Conservation (phyloP, 2,113 vertebrate genomes). For the Chaetorhynchus papuensis region DNA sequence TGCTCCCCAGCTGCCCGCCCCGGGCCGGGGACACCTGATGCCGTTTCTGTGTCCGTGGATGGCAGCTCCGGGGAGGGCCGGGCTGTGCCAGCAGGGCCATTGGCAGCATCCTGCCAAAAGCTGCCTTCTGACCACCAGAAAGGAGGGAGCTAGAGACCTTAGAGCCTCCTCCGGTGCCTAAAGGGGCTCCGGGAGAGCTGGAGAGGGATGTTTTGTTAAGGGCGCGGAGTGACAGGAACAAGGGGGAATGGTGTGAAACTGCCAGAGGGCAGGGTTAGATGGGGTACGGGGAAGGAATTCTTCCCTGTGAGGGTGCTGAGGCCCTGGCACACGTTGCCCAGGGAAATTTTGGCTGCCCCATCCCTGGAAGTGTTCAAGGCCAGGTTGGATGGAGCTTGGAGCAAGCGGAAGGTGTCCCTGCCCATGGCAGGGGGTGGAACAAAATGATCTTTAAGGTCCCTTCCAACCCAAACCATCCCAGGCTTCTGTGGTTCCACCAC, state of each 20-base stretch:
- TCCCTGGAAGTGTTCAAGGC: not conserved
- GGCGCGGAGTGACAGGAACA: not conserved
- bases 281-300: not conserved
- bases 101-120: not conserved
- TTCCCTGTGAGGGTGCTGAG: not conserved
- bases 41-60: not conserved
- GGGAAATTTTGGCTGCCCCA: not conserved
- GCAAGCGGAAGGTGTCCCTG: not conserved
- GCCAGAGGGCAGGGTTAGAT: no score
- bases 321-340: not conserved
- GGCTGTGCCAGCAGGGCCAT: not conserved
- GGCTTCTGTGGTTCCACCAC: not conserved
- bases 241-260: not conserved
- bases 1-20: not conserved
- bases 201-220: no score
- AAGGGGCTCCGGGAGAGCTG: not conserved
- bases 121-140: not conserved
- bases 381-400: not conserved
- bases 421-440: not conserved
- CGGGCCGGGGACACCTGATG: not conserved
- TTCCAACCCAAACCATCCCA: not conserved
- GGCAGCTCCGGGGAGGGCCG: rapidly evolving
- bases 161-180: not conserved
- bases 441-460: not conserved
- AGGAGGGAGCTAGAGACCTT: not conserved